Evolutionary conservation across 2,113 vertebrate genomes (phyloP).

Genomic region (Urocynchramus pylzowi): DNA sequence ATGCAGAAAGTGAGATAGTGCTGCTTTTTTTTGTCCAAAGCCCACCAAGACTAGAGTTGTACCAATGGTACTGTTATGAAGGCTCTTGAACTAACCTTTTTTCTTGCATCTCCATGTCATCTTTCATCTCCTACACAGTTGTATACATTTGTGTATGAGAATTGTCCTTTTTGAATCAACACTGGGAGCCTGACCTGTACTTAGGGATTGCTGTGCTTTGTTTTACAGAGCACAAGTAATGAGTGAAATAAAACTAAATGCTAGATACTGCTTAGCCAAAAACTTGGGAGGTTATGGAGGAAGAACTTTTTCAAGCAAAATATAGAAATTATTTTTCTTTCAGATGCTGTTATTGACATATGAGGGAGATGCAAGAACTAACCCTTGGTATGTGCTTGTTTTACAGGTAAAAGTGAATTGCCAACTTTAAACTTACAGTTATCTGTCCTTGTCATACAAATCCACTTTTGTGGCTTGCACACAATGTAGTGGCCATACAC

Average conservation of each 20-base stretch:
- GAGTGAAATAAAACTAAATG: not conserved
- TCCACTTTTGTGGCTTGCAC: not conserved
- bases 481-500: accelerated
- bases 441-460: not conserved
- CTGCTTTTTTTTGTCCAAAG: not conserved
- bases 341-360: not conserved
- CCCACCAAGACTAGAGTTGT: not conserved
- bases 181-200: not conserved
- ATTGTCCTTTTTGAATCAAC: not conserved
- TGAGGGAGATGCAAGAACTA: not conserved
- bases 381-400: not conserved
- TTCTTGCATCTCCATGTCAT: not conserved
- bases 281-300: not conserved
- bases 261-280: not conserved
- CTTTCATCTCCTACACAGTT: not conserved
- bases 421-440: not conserved
- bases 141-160: not conserved
- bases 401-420: not conserved
- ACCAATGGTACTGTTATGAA: not conserved
- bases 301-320: not conserved
- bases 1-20: not conserved
- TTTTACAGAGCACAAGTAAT: not conserved
- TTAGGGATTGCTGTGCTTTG: not conserved
- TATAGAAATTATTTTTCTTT: not conserved
- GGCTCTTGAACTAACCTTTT: not conserved